These are phyloP conservation scores for Pachydiplax longipennis DNA, from an alignment of 2,888 invertebrate species.

Conservation along the genomic window DNA sequence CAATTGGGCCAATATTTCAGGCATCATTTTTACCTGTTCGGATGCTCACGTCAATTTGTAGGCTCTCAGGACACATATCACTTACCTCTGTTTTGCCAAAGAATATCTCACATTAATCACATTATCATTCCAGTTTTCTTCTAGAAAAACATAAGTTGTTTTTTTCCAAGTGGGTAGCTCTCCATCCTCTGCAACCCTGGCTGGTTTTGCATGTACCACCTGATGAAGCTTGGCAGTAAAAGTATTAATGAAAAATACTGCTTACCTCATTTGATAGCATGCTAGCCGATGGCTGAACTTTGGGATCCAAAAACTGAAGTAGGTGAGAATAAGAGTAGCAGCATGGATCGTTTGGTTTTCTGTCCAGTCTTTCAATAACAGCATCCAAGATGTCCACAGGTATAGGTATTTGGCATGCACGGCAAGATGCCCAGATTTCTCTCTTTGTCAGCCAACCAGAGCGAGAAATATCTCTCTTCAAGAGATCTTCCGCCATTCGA, in stretches of 20 bases:
- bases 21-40: too few relatives aligned
- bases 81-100: too few relatives aligned
- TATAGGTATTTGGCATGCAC: constrained; percentile 15
- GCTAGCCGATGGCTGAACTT: neutral
- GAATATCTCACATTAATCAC: too few relatives aligned
- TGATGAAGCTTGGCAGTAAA: too few relatives aligned
- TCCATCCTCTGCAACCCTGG: too few relatives aligned
- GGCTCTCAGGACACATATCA: too few relatives aligned
- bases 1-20: too few relatives aligned
- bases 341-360: neutral
- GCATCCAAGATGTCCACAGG: neutral
- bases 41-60: too few relatives aligned
- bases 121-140: too few relatives aligned
- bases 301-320: constrained; percentile 18
- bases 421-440: constrained; percentile 34
- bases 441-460: constrained; percentile 11
- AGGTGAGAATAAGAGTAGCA: neutral
- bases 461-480: neutral
- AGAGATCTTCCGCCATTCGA: constrained; percentile 57
- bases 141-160: too few relatives aligned
- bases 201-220: too few relatives aligned
- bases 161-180: too few relatives aligned
- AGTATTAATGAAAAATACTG: neutral
- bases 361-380: constrained; percentile 22
- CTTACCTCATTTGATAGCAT: neutral